Percentiles rank a stretch among this genome's conserved stretches.
These are phyloP conservation scores for Spodoptera picta DNA, from an alignment of 2,888 invertebrate genomes.

Conservation along the genomic window DNA sequence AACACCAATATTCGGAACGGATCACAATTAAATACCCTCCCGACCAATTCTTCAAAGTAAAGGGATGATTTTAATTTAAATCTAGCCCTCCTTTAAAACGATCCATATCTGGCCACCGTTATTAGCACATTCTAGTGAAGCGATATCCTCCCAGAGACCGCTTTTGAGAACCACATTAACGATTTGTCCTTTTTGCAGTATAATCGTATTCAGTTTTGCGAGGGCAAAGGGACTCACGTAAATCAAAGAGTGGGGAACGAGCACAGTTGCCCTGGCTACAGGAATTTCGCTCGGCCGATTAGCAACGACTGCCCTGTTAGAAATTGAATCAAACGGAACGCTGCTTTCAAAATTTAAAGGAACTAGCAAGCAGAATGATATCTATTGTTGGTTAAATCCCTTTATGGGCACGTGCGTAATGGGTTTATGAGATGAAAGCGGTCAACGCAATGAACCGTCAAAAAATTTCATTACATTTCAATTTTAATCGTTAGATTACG, in stretches of 20 bases:
- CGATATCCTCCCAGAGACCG: constrained; percentile 60
- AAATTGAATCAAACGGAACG: constrained; percentile 65
- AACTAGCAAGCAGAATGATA: constrained; percentile 49
- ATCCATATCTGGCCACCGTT: constrained; percentile 57
- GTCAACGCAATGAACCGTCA: constrained; percentile 5
- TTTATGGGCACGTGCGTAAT: constrained; percentile 26
- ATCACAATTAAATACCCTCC: constrained; percentile 81
- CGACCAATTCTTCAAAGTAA: constrained; percentile 77
- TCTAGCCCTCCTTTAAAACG: constrained; percentile 66
- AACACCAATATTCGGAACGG: constrained; percentile 73
- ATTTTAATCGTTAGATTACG: no score
- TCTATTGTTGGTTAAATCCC: constrained; percentile 39
- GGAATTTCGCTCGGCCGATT: constrained; percentile 61
- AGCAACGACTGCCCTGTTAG: constrained; percentile 54
- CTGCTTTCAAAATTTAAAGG: constrained; percentile 52
- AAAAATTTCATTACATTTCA: background rate
- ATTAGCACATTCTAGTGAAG: constrained; percentile 57
- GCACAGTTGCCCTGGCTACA: constrained; percentile 59
- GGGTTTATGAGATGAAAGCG: constrained; percentile 27
- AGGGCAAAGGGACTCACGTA: constrained; percentile 58
- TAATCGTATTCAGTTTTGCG: constrained; percentile 66
- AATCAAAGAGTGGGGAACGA: constrained; percentile 62
- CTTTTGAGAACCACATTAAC: constrained; percentile 70
- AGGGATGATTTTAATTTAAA: constrained; percentile 83
- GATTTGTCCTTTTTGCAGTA: constrained; percentile 65